phyloP scores from a whole-genome alignment of 2,797 vertebrate species.

The Propithecus perrieri region DNA sequence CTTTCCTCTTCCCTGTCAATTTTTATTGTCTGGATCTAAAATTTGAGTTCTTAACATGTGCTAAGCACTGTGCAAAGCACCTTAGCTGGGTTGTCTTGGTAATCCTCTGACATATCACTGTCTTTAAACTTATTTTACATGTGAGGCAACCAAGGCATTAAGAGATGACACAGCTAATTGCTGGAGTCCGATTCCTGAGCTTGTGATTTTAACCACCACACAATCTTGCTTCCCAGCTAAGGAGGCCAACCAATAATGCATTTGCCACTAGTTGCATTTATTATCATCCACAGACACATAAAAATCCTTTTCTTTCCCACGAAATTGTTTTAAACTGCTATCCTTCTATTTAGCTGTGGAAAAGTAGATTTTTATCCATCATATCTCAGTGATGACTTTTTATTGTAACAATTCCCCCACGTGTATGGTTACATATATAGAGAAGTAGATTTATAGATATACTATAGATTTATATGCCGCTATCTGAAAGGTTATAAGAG shows the following conservation, averaged over 20 bases:
- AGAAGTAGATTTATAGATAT: background rate
- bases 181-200: background rate
- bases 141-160: background rate
- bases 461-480: background rate
- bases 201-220: rapidly evolving
- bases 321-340: background rate
- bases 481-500: background rate
- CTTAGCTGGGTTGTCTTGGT: background rate
- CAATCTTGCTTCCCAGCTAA: background rate
- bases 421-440: background rate
- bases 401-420: background rate
- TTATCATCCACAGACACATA: background rate
- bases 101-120: background rate
- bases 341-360: background rate
- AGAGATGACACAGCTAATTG: too few species aligned
- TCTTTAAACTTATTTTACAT: background rate
- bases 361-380: background rate
- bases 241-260: background rate
- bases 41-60: background rate
- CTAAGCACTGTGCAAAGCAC: background rate
- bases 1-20: background rate
- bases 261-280: background rate
- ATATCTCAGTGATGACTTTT: background rate
- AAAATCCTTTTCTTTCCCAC: background rate
- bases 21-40: background rate